A percentile compares a stretch with the other conserved stretches of the same genome.
Evolutionary conservation across 2,888 invertebrate genomes (phyloP).

Genomic region (Spodoptera littoralis): DNA sequence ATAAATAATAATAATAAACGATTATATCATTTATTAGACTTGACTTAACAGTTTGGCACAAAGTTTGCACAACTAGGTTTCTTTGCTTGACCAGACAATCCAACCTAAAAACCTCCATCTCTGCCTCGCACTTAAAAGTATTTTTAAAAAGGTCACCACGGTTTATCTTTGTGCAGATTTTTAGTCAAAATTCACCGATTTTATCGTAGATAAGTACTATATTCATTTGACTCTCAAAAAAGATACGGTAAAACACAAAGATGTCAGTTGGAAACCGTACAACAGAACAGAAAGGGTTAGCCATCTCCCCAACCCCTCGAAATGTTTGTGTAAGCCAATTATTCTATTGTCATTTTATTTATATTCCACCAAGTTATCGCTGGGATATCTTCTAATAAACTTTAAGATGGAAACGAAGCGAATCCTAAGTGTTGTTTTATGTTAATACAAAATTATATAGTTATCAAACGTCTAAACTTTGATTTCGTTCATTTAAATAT

Average conservation of each 20-base stretch:
- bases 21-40: too few species aligned
- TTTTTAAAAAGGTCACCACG: too few species aligned
- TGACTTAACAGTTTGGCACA: too few species aligned
- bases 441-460: conserved; percentile 80
- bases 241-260: conserved; percentile 37
- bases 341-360: conserved; percentile 87
- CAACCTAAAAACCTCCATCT: too few species aligned
- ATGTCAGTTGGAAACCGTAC: conserved; percentile 40
- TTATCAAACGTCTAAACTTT: conserved; percentile 66
- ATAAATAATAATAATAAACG: too few species aligned
- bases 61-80: too few species aligned
- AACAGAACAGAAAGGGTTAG: conserved; percentile 67
- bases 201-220: too few species aligned
- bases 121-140: too few species aligned
- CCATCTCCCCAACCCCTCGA: conserved; percentile 60
- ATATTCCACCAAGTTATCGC: conserved; percentile 83
- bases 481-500: conserved; percentile 76
- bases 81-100: too few species aligned
- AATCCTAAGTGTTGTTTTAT: conserved; percentile 86
- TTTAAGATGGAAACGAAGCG: conserved; percentile 73
- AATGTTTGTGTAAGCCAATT: conserved; percentile 76
- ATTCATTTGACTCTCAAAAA: too few species aligned
- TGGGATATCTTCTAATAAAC: conserved; percentile 83
- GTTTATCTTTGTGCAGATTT: too few species aligned
- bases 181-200: too few species aligned